Evolutionary conservation across 2,797 vertebrate species (phyloP), one percentile per base, ranked within the genome.

Genomic region (Typhlichthys eigenmanni): DNA sequence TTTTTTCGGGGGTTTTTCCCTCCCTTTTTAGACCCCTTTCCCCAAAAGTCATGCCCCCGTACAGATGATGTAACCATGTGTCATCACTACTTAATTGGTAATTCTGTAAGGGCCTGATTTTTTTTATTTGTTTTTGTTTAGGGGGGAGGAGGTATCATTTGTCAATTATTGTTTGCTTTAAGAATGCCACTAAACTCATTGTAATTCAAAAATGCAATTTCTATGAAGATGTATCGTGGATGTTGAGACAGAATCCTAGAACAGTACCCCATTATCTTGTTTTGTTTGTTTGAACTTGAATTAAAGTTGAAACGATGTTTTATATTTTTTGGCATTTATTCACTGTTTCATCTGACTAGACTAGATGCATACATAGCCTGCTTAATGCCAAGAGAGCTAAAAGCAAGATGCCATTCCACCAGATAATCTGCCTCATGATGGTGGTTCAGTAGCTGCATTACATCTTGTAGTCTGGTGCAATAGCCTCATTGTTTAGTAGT

Each of bases 281-380:
- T 88, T 83, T 60, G 85, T 88, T 89, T 87, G 89, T 89, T 87
- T 86, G 86, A 83, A 92, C 17, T 92, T 88, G 75, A 88, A 94
- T 92, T 94, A 93, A 94, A 94, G 81, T 86, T 91, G 50, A 52
- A 59, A 50, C 65, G 13, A 69, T 60, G 51, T 72, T 83, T 71
- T 29, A 66, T 38, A 66, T 55, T 49, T 68, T 68, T 49, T 73
- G 63, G 55, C 45, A 60, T 71, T 80, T 72, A 67, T 68, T 78
- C 12, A 68, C 68, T 50, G n/a, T 73, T 64, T 53, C 62, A 67
- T 62, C 55, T 72, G 53, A 13, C 56, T 50, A 48, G 62, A 45
- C 24, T 29, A 43, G 38, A 43, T 43, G 38, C 38, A 43, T 43
- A 43, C 38, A 43, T 43, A 10, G 38, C 38, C 38, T 43, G 38